Percentiles rank a stretch among this genome's conserved stretches.
Evolutionary conservation across 2,797 vertebrate species (phyloP).

Genomic region (Onychomys torridus): DNA sequence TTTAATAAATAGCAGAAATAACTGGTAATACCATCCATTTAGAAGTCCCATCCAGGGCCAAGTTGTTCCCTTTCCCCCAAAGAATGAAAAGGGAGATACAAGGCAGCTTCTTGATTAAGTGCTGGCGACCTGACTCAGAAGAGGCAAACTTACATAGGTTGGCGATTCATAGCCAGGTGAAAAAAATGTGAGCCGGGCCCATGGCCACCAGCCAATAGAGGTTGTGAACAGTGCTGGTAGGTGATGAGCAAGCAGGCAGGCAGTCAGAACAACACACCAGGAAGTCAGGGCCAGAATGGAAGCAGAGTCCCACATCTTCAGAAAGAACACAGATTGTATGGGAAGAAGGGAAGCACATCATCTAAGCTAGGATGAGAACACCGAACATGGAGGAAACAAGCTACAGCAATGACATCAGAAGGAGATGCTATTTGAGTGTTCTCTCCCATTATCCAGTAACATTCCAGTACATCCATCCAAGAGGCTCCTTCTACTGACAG

Average conservation of each 20-base stretch:
- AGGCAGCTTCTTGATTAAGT: not conserved
- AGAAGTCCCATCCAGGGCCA: not conserved
- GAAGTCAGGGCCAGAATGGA: no score
- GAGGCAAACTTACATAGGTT: not conserved
- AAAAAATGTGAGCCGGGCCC: not conserved
- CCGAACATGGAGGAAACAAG: accelerated
- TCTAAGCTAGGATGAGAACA: not conserved
- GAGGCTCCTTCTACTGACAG: not conserved
- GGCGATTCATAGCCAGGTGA: not conserved
- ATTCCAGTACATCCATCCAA: not conserved
- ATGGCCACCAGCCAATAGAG: not conserved
- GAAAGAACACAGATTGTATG: not conserved
- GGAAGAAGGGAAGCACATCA: not conserved
- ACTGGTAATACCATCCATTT: not conserved
- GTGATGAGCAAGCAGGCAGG: not conserved
- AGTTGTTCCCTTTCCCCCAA: not conserved
- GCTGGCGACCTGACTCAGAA: not conserved
- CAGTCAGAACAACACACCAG: not conserved
- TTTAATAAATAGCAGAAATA: conserved; percentile 53
- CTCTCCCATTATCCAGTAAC: not conserved
- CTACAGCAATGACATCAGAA: not conserved
- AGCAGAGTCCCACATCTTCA: not conserved
- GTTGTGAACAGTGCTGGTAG: not conserved
- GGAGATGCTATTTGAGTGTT: not conserved
- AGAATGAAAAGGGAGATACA: not conserved